These are phyloP conservation scores for Gouania willdenowi DNA, from an alignment of 2,797 vertebrate species.

Conservation along the genomic window DNA sequence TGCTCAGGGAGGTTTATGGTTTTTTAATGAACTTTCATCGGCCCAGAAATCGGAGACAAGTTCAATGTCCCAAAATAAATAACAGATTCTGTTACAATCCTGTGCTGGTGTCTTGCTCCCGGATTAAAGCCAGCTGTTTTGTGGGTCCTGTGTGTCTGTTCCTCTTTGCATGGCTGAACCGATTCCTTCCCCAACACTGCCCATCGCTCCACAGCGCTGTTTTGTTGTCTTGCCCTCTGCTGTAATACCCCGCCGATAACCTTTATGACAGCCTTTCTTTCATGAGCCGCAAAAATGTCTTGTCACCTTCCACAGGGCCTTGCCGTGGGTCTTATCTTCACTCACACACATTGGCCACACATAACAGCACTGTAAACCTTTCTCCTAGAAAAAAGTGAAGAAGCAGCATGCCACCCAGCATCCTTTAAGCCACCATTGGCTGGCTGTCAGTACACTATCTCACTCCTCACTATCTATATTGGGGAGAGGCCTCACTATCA, in stretches of 20 bases:
- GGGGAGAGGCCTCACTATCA: slow-evolving; percentile 19
- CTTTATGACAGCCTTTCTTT: slow-evolving; percentile 63
- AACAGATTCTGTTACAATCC: slow-evolving; percentile 51
- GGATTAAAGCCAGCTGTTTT: slow-evolving; percentile 41
- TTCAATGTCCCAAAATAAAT: slow-evolving; percentile 59
- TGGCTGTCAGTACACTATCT: slow-evolving; percentile 23
- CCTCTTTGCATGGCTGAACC: slow-evolving; percentile 20
- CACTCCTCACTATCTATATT: slow-evolving; percentile 2
- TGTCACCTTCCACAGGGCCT: slow-evolving; percentile 42
- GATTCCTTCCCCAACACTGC: slow-evolving; percentile 5
- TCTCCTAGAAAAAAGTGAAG: slow-evolving; percentile 8
- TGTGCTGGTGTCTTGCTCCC: slow-evolving; percentile 9
- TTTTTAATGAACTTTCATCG: slow-evolving; percentile 64
- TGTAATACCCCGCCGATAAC: slow-evolving; percentile 56
- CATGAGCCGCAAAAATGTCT: slow-evolving; percentile 52
- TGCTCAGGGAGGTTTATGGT: slow-evolving; percentile 36
- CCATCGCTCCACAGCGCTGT: slow-evolving; percentile 19
- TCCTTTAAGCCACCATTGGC: slow-evolving; percentile 18
- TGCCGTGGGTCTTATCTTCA: slow-evolving; percentile 68
- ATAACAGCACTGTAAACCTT: slow-evolving; percentile 36
- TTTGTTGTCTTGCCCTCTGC: slow-evolving; percentile 34
- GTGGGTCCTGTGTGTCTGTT: slow-evolving; percentile 8
- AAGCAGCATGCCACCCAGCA: slow-evolving; percentile 3
- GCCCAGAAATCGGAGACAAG: slow-evolving; percentile 42
- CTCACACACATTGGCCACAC: slow-evolving; percentile 63